phyloP scores from a whole-genome alignment of 2,113 vertebrate species.

The Copsychus sechellarum region DNA sequence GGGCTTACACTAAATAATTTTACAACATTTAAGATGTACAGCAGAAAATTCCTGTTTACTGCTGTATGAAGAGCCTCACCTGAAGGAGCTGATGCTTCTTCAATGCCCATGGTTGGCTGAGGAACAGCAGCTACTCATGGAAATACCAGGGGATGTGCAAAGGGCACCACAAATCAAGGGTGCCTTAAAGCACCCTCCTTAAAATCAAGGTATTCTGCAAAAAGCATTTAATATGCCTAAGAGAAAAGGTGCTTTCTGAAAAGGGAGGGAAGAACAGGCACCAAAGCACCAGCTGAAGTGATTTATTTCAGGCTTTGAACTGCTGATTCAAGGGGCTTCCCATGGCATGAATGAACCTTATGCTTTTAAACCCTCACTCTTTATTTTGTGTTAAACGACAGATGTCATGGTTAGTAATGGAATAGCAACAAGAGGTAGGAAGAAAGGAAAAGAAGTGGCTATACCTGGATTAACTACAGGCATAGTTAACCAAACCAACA shows the following conservation, averaged over 20 bases:
- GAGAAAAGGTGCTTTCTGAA: neutral
- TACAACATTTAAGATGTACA: neutral
- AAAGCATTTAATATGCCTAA: neutral
- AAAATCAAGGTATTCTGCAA: neutral
- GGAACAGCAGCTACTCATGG: neutral
- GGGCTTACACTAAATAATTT: neutral
- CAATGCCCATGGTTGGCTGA: neutral
- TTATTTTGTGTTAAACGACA: neutral
- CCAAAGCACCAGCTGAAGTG: neutral
- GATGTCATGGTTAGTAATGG: neutral
- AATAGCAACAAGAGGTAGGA: neutral
- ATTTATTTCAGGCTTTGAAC: neutral
- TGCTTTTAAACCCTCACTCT: neutral
- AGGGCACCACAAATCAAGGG: neutral
- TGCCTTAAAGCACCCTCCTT: neutral
- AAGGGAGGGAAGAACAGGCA: neutral
- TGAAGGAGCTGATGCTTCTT: neutral
- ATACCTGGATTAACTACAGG: rapidly evolving
- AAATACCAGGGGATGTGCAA: rapidly evolving
- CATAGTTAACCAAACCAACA: neutral
- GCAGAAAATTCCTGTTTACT: neutral
- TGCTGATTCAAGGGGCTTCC: neutral
- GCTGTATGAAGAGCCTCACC: neutral
- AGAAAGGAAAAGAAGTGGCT: neutral
- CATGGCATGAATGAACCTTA: neutral